Evolutionary conservation across 2,113 vertebrate species (phyloP).

Genomic region (Equus quagga): DNA sequence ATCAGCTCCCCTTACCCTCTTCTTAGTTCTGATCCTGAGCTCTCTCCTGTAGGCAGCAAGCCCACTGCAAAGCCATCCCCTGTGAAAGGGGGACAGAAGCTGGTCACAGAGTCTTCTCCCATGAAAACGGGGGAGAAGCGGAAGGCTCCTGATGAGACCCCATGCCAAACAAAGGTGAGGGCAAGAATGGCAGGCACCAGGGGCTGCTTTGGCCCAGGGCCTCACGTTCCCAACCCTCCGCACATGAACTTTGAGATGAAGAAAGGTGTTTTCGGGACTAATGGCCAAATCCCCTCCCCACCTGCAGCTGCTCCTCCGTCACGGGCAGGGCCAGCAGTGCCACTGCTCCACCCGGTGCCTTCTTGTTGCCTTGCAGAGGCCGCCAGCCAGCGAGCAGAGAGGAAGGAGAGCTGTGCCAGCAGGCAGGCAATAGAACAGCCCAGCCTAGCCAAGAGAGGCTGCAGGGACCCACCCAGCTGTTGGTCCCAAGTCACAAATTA

Average conservation of each 20-base stretch:
- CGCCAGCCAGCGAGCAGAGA: conserved; percentile 34
- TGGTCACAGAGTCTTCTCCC: not conserved
- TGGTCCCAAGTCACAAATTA: conserved; percentile 2
- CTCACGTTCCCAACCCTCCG: not conserved
- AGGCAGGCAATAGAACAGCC: conserved; percentile 75
- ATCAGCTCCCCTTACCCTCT: no score
- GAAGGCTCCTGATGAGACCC: conserved; percentile 63
- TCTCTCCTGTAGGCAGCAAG: conserved; percentile 51
- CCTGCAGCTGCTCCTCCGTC: no score
- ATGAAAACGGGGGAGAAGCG: conserved; percentile 67
- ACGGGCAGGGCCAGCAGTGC: not conserved
- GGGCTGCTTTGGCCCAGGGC: not conserved
- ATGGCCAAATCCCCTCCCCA: not conserved
- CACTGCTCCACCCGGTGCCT: not conserved
- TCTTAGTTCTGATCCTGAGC: not conserved
- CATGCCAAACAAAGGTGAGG: conserved; percentile 62
- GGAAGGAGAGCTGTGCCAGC: conserved; percentile 52
- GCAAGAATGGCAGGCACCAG: accelerated
- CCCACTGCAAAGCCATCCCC: not conserved
- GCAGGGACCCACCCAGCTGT: not conserved
- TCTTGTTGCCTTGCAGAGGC: conserved; percentile 81
- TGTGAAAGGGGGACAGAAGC: conserved; percentile 4
- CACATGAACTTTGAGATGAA: not conserved
- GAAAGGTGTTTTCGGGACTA: not conserved
- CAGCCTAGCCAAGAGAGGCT: not conserved